A percentile compares a stretch with the other conserved stretches of the same genome.
These are phyloP conservation scores for Hippocampus kuda DNA, from an alignment of 2,797 vertebrate species.

Conservation along the genomic window DNA sequence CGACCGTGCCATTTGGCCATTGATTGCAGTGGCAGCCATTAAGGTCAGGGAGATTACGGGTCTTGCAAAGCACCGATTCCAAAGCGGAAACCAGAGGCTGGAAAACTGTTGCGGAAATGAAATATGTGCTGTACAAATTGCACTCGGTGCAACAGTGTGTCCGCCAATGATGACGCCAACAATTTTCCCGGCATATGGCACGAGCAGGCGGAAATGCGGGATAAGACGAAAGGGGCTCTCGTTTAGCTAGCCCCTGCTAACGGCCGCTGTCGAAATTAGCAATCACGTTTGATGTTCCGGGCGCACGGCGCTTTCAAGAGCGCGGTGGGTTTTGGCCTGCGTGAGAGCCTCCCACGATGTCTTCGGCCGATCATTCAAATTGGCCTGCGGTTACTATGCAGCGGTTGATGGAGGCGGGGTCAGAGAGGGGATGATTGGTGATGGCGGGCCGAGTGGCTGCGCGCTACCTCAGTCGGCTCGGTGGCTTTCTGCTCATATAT, in stretches of 20 bases:
- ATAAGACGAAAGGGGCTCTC: conserved; percentile 27
- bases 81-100: conserved; percentile 44
- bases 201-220: conserved; percentile 11
- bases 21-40: conserved; percentile 61
- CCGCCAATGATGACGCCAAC: conserved; percentile 35
- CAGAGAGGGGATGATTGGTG: conserved; percentile 28
- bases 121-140: conserved; percentile 33
- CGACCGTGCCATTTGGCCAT: conserved; percentile 54
- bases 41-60: conserved; percentile 58
- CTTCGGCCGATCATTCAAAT: conserved; percentile 53
- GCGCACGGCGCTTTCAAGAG: conserved; percentile 29
- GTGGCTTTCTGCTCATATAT: conserved; percentile 38
- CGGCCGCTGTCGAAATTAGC: conserved; percentile 23
- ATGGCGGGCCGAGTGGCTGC: conserved; percentile 16
- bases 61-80: conserved; percentile 39
- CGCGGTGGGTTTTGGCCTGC: conserved; percentile 29
- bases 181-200: background rate
- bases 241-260: conserved; percentile 28
- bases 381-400: conserved; percentile 45
- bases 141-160: conserved; percentile 48
- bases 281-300: conserved; percentile 26
- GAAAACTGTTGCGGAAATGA: conserved; percentile 44
- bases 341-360: conserved; percentile 45
- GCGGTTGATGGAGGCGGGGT: conserved; percentile 11
- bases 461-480: conserved; percentile 25